phyloP scores from a whole-genome alignment of 2,888 invertebrate species.

The Mycalesis mineus region DNA sequence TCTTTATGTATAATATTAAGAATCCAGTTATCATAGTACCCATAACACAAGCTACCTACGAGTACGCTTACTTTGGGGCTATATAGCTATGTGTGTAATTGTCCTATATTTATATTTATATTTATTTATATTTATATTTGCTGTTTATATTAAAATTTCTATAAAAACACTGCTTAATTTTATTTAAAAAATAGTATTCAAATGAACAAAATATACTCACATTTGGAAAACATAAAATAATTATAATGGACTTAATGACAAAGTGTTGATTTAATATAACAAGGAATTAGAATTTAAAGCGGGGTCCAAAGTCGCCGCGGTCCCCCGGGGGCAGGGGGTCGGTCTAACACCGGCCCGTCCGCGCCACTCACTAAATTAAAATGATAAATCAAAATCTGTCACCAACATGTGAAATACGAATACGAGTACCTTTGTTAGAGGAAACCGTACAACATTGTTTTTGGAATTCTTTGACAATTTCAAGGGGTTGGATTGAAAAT shows the following conservation, averaged over 20 bases:
- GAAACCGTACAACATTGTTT: background rate
- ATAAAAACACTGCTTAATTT: too few species aligned
- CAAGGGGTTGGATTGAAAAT: too few species aligned
- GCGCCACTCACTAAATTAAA: constrained; percentile 70
- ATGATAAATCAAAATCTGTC: constrained; percentile 75
- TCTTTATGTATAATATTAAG: too few species aligned
- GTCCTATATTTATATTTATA: too few species aligned
- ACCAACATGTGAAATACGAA: constrained; percentile 28
- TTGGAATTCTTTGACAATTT: background rate
- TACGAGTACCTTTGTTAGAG: constrained; percentile 2
- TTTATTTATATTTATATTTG: too few species aligned
- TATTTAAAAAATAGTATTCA: too few species aligned
- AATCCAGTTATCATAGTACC: too few species aligned
- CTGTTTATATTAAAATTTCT: too few species aligned
- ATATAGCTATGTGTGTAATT: too few species aligned
- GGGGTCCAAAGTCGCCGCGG: constrained; percentile 43
- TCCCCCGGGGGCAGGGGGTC: constrained; percentile 47
- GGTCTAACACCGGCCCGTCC: constrained; percentile 48
- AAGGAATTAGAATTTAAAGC: constrained; percentile 59
- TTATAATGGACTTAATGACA: constrained; percentile 45
- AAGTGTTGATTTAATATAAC: constrained; percentile 57
- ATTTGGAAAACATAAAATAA: constrained; percentile 20
- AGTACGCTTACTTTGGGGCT: too few species aligned
- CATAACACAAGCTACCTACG: too few species aligned
- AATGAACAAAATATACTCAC: too few species aligned